These are phyloP conservation scores for Cactoblastis cactorum DNA, from an alignment of 2,888 invertebrate species.

Conservation along the genomic window DNA sequence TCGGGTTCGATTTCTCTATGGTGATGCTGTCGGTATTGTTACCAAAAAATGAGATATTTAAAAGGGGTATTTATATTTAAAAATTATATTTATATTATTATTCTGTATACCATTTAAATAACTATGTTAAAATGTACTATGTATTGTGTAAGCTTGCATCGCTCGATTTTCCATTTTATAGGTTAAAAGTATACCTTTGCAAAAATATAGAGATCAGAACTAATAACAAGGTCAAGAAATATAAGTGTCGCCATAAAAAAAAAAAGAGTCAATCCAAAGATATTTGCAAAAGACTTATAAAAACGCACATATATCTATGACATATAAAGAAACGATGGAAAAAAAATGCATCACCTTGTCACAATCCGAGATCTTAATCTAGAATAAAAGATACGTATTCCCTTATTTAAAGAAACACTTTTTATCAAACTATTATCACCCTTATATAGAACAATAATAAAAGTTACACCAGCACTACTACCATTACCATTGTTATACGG, in stretches of 20 bases:
- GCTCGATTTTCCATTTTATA: too few relatives aligned
- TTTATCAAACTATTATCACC: not conserved
- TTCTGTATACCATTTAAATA: too few relatives aligned
- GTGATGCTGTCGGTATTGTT: conserved; percentile 2
- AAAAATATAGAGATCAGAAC: too few relatives aligned
- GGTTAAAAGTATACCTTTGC: too few relatives aligned
- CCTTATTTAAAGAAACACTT: not conserved
- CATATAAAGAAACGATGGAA: not conserved
- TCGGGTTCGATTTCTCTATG: conserved; percentile 12
- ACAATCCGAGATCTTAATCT: conserved; percentile 3
- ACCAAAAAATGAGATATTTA: not conserved
- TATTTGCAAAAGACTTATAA: too few relatives aligned
- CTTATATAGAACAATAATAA: not conserved
- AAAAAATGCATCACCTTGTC: not conserved
- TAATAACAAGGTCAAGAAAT: too few relatives aligned
- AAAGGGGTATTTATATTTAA: not conserved
- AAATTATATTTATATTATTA: not conserved
- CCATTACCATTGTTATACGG: too few relatives aligned
- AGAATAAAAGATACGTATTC: conserved; percentile 4
- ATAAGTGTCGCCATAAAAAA: too few relatives aligned
- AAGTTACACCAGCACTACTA: conserved; percentile 8
- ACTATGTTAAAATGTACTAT: too few relatives aligned
- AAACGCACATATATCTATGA: not conserved
- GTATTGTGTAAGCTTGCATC: too few relatives aligned
- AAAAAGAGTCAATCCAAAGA: too few relatives aligned